Base-by-base conservation (phyloP, 2,888 invertebrate genomes). In the Tubulanus polymorphus region DNA sequence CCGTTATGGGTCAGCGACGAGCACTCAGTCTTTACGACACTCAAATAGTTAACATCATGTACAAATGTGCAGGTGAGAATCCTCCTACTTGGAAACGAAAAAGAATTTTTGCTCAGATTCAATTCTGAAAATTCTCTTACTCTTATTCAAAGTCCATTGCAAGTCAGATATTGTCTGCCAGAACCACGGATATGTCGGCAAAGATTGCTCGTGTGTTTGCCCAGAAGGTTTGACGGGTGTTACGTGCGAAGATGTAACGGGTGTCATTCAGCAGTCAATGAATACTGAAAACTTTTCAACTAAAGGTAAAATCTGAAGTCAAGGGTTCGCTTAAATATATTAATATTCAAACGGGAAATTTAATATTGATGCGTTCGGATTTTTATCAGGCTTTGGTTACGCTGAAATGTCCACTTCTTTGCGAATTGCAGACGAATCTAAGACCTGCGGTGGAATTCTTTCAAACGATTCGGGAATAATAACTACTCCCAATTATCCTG, bases 1-100 rank as follows among this genome's bases (percentile, higher is more conserved):
- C 61, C 8, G 65, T 64, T 35, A 71, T 72, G 60, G 72, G 72
- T 18, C 72, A 72, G 53, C 47, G 72, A 32, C 63, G 69, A 37
- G 65, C 62, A 20, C 63, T 71, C 27, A 71, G 70, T 30, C 71
- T 71, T 56, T 63, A 66, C 50, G 72, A 72, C 59, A 66, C 68
- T 55, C 71, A 72, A 57, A 64, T 70, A 1, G 71, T 70, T 23
- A 71, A 71, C 53, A 60, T 62, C 32, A 49, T 59, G 2, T 64
- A 64, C 50, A 32, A 46, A 12, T 64, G 64, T 50, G 50, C 37
- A 26, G 56, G 64, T 64, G 48, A 41, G 6, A 32, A 10, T 32
- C 35, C 10, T 32, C 10, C 35, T n/a, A n/a, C 10, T 32, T 12
- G 35, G n/a, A 12, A 32, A 32, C 10, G 6, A 30, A n/a, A 8